Conservation (phyloP, 2,888 invertebrate species). For the Belgica antarctica region DNA sequence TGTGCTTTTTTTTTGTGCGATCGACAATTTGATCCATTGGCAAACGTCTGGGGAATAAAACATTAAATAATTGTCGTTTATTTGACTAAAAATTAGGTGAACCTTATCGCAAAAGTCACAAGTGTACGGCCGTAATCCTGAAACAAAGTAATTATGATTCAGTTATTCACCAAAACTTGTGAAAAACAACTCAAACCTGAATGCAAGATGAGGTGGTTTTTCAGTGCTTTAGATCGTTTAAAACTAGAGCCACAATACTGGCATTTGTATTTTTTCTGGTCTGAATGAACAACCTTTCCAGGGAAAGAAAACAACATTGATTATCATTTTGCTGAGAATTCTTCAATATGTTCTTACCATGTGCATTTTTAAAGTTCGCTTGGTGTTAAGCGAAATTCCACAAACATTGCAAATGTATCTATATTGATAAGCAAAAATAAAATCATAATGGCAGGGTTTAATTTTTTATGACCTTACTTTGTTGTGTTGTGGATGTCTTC, state of each 20-base stretch:
- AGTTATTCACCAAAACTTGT: not conserved
- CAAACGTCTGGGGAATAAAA: slow-evolving; percentile 50
- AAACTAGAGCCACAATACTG: slow-evolving; percentile 53
- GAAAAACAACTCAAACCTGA: slow-evolving; percentile 47
- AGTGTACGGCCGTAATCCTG: slow-evolving; percentile 52
- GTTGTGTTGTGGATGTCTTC: slow-evolving; percentile 55
- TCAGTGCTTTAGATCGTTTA: slow-evolving; percentile 53
- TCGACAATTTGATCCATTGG: slow-evolving; percentile 55
- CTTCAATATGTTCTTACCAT: slow-evolving; percentile 46
- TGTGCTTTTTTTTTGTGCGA: slow-evolving; percentile 54
- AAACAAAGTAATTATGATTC: slow-evolving; percentile 45
- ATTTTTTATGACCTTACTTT: too few species aligned
- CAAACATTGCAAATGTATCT: slow-evolving; percentile 55
- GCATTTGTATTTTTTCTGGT: slow-evolving; percentile 52
- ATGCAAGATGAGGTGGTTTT: slow-evolving; percentile 54
- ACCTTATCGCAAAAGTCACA: slow-evolving; percentile 53
- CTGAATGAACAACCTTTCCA: slow-evolving; percentile 49
- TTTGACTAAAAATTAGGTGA: not conserved
- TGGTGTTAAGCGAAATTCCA: slow-evolving; percentile 54
- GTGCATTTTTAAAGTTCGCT: slow-evolving; percentile 56
- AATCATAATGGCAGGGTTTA: too few species aligned
- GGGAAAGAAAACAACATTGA: not conserved
- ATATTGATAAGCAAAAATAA: too few species aligned
- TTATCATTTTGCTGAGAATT: not conserved
- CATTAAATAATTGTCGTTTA: not conserved